Evolutionary conservation across 2,113 vertebrate genomes (phyloP), one percentile per base, ranked within the genome.

Genomic region (Pogona vitticeps): DNA sequence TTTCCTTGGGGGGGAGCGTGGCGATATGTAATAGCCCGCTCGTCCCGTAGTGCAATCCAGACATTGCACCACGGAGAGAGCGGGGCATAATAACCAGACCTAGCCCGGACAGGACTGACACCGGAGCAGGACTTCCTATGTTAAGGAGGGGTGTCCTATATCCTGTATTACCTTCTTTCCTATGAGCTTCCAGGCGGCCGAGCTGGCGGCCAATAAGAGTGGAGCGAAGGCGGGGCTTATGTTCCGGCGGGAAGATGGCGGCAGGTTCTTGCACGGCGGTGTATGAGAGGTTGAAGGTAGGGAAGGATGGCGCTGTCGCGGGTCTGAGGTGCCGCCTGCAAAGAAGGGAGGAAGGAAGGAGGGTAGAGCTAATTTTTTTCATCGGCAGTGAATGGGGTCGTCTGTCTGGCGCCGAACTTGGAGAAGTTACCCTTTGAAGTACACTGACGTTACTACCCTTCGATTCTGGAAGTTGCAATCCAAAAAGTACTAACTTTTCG

Each of bases 191-290:
- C 14, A 80, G n/a, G 56, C 36, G 18, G 23, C 23, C 20, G 17
- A 21, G 28, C 3, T 33, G 3, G 42, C 28, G 31, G 21, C 89
- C 83, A 88, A 86, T 90, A 38, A n/a, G 10, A 70, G 15, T 2
- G 40, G 9, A 5, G 68, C 1, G 17, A 5, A 10, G 61, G 71
- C 71, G 61, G 42, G 26, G 67, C 17, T 56, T 59, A 3, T 3
- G n/a, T 58, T 63, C 33, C 3, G 61, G 85, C 85, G 78, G 85
- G 85, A 86, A 86, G 58, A 86, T 86, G 85, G 85, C 70, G 78
- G 23, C 13, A 0, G 18, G 23, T 2, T 31, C 26, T 0, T n/a
- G 23, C 13, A 8, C 26, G 13, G 61, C 1, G 12, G 6, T 86
- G 2, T 86, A 31, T 65, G 58, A 20, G 31, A 68, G 78, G 31